Conservation (phyloP, 2,888 invertebrate species). For the Cataglyphis livida region DNA sequence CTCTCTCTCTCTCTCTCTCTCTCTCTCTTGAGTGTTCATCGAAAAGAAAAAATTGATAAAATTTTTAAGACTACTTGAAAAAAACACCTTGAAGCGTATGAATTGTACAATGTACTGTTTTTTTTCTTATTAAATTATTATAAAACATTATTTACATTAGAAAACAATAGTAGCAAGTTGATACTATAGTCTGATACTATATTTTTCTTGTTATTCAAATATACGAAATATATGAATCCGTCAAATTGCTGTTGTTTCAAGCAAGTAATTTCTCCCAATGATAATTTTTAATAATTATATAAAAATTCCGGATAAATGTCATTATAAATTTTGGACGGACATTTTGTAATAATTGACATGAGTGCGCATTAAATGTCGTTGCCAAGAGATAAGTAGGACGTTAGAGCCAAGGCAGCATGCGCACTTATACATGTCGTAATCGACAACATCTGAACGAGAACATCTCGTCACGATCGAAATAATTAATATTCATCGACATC, state of each 20-base stretch:
- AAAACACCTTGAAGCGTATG: background rate
- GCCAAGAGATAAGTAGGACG: slow-evolving; percentile 8
- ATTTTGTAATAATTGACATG: background rate
- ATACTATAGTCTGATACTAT: background rate
- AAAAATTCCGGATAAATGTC: background rate
- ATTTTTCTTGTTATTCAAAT: slow-evolving; percentile 8
- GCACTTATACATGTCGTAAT: slow-evolving; percentile 56
- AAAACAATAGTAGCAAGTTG: background rate
- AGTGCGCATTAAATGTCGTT: background rate
- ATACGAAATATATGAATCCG: background rate
- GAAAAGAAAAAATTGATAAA: background rate
- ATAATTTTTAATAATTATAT: background rate
- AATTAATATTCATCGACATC: slow-evolving; percentile 76
- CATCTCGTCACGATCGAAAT: slow-evolving; percentile 72
- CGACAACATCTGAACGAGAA: slow-evolving; percentile 44
- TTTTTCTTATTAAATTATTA: background rate
- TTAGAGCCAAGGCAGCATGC: slow-evolving; percentile 9
- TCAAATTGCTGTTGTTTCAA: background rate
- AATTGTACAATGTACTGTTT: background rate
- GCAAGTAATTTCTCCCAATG: background rate
- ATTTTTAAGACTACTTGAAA: background rate
- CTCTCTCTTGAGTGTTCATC: background rate
- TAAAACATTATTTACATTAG: background rate
- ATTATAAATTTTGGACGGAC: background rate
- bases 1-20: background rate